Evolutionary conservation across 2,888 invertebrate genomes (phyloP).

Genomic region (Sisyra nigra): DNA sequence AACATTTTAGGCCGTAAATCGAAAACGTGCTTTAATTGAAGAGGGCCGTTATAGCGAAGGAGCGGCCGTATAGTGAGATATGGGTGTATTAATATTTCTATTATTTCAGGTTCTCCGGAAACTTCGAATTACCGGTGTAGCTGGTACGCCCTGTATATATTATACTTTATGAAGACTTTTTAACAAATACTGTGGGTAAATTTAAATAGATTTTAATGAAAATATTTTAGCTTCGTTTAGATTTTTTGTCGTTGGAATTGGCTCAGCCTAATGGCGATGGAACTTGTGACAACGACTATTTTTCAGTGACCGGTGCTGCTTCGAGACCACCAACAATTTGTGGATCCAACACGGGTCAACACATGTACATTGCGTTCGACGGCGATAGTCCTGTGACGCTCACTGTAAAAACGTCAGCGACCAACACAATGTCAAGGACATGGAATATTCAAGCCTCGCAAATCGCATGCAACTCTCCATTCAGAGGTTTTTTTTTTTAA

Average conservation of each 20-base stretch:
- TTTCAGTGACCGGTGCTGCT: constrained; percentile 53
- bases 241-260: constrained; percentile 55
- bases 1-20: too few relatives aligned
- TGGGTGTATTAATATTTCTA: not conserved
- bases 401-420: constrained; percentile 42
- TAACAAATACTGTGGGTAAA: too few relatives aligned
- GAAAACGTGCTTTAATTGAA: too few relatives aligned
- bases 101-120: too few relatives aligned
- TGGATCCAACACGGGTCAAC: constrained; percentile 67
- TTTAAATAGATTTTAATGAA: not conserved
- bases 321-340: constrained; percentile 54
- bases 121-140: too few relatives aligned
- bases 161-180: too few relatives aligned
- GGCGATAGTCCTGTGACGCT: constrained; percentile 49
- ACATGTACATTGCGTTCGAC: constrained; percentile 60
- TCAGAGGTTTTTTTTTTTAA: constrained; percentile 32
- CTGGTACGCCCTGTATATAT: too few relatives aligned
- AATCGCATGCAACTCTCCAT: constrained; percentile 53
- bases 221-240: constrained; percentile 49
- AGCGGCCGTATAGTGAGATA: not conserved
- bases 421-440: constrained; percentile 41
- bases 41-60: too few relatives aligned
- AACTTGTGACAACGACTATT: constrained; percentile 48
- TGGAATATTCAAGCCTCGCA: constrained; percentile 65
- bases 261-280: constrained; percentile 62